Base-by-base conservation (phyloP, 2,888 invertebrate species). In the Ormyrus thymus region DNA sequence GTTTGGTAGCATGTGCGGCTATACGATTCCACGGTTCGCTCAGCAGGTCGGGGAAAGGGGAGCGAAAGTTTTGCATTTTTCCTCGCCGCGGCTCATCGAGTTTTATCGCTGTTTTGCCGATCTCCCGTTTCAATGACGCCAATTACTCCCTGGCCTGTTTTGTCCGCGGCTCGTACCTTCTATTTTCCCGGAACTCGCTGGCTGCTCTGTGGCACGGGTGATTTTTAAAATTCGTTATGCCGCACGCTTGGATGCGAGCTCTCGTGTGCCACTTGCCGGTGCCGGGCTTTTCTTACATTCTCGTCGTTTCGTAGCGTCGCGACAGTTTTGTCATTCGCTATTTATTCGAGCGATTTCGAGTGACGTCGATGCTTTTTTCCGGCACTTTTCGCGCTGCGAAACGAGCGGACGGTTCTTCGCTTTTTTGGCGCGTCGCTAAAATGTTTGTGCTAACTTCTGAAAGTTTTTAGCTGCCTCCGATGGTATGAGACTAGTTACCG, bases 31-130 rank as follows among this genome's bases (percentile, higher is more conserved):
- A 1, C 65, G 4, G 10, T 11, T 6, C 5, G 10, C 8, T 53
- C n/a, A 6, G n/a, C 50, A 58, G 15, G 9, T n/a, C 7, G 7
- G 11, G 3, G 64, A 6, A 8, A 48, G 7, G n/a, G n/a, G 50
- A 46, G 64, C 43, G 29, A 9, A 64, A 74, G 68, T 75, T 75
- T 75, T 61, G 61, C 75, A 76, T 76, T 68, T 69, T 68, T 68
- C 68, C 61, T 53, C 75, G 68, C 68, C 75, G 29, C 29, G 29
- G 29, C 29, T 58, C 75, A 68, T 76, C 48, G 69, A 76, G 7
- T 76, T 70, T 76, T 56, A 70, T 76, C 53, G 6, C 66, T 59
- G 11, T 59, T 53, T n/a, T 11, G 43, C 8, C n/a, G 51, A 11
- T 7, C 51, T 9, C 50, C 51, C 50, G 29, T 50, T 69, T 58